phyloP scores from a whole-genome alignment of 2,888 invertebrate genomes.

The Xestia rhomboidea region DNA sequence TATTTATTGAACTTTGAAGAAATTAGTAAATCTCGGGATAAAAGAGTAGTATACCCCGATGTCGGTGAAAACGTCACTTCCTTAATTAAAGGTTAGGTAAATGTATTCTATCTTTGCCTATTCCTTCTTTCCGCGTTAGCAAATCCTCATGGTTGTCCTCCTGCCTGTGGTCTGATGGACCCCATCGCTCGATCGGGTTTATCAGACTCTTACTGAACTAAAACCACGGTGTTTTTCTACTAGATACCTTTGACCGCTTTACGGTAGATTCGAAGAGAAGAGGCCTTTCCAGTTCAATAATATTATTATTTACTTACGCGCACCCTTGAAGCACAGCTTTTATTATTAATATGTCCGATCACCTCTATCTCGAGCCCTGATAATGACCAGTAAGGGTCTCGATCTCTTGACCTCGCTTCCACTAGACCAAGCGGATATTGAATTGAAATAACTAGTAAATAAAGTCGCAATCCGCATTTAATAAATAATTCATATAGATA shows the following conservation, averaged over 20 bases:
- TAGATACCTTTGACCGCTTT: no score
- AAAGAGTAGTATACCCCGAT: no score
- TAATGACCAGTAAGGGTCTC: conserved; percentile 40
- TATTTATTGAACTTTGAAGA: not conserved
- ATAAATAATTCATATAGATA: conserved; percentile 16
- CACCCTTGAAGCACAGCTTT: not conserved
- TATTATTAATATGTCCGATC: conserved; percentile 22
- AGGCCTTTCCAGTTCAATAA: conserved; percentile 9
- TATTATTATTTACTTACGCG: conserved; percentile 26
- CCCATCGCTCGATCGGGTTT: no score
- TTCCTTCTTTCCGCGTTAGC: not conserved
- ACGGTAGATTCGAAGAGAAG: not conserved
- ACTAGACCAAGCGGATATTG: conserved; percentile 34
- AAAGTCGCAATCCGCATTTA: conserved; percentile 29
- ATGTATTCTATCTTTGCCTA: not conserved
- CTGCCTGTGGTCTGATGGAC: no score
- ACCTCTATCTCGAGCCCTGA: conserved; percentile 39
- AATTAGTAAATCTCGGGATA: not conserved
- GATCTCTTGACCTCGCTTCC: conserved; percentile 47
- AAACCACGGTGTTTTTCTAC: not conserved
- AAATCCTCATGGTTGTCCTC: not conserved
- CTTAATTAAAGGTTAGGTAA: not conserved
- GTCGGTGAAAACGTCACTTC: no score
- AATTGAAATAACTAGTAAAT: conserved; percentile 44
- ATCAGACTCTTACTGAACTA: no score